A percentile compares a stretch with the other conserved stretches of the same genome.
Evolutionary conservation across 53 echinoderm and acorn worm species (phyloP).

Genomic region (Temnopleurus reevesii): DNA sequence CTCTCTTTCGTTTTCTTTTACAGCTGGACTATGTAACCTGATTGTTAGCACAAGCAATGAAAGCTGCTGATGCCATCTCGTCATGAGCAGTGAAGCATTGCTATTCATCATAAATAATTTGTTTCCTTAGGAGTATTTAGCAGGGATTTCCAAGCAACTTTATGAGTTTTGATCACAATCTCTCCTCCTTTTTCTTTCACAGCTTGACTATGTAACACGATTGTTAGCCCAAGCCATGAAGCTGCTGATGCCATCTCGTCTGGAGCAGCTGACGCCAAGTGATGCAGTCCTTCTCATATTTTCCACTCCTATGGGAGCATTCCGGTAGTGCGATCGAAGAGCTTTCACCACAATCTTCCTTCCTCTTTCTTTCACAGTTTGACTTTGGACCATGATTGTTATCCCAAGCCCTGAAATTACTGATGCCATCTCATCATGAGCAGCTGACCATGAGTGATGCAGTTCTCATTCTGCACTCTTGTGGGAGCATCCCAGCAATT

Average conservation of each 20-base stretch:
- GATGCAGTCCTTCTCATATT: slow-evolving; percentile 83
- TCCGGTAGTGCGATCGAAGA: too few species aligned
- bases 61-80: background rate
- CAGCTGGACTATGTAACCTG: background rate
- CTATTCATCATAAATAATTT: too few species aligned
- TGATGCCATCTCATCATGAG: slow-evolving; percentile 85
- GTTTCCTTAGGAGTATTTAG: too few species aligned
- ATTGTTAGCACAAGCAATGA: background rate
- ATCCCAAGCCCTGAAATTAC: slow-evolving; percentile 84
- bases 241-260: slow-evolving; percentile 83
- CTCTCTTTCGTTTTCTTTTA: too few species aligned
- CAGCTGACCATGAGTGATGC: slow-evolving; percentile 76
- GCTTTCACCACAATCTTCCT: too few species aligned
- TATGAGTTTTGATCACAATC: background rate
- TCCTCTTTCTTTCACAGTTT: slow-evolving; percentile 73
- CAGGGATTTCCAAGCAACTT: too few species aligned
- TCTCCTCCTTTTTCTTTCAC: background rate
- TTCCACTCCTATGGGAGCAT: too few species aligned
- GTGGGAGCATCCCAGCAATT: too few species aligned
- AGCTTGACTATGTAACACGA: slow-evolving; percentile 85
- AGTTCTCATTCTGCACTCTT: slow-evolving; percentile 78
- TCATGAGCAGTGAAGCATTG: slow-evolving; percentile 12
- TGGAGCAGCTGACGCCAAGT: slow-evolving; percentile 73
- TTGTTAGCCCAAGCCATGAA: slow-evolving; percentile 90
- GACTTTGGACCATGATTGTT: slow-evolving; percentile 83